Conservation (phyloP, 2,113 vertebrate species). For the Mionectes macconnelli region DNA sequence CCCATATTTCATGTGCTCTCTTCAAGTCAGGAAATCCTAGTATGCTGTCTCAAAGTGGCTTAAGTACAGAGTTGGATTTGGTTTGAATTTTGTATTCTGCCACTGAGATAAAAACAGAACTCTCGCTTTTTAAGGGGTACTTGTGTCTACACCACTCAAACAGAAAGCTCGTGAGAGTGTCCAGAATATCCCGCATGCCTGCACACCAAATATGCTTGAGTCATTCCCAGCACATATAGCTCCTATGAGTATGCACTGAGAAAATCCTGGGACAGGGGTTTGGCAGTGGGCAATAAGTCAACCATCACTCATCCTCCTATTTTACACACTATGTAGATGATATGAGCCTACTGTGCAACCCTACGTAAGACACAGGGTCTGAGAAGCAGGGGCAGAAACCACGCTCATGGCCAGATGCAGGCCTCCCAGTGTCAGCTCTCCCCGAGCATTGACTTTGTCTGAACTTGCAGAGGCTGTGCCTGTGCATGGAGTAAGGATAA, state of each 20-base stretch:
- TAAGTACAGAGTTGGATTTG: not conserved
- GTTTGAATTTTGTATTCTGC: not conserved
- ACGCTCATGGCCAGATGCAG: not conserved
- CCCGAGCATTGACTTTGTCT: not conserved
- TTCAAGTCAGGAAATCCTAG: not conserved
- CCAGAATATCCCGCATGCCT: not conserved
- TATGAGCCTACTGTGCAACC: not conserved
- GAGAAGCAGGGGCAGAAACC: not conserved
- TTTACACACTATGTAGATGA: not conserved
- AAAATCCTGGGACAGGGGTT: not conserved
- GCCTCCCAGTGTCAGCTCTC: rapidly evolving
- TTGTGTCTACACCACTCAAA: not conserved
- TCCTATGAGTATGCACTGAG: not conserved
- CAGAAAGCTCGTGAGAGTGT: not conserved
- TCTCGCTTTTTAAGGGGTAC: not conserved
- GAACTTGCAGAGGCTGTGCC: not conserved
- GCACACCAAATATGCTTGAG: not conserved
- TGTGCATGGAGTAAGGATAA: not conserved
- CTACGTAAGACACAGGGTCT: not conserved
- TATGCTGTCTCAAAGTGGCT: not conserved
- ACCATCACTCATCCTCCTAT: not conserved
- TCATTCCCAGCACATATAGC: not conserved
- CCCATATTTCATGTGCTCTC: not conserved
- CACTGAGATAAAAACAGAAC: not conserved
- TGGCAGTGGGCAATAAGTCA: not conserved